These are phyloP conservation scores for Julus scandinavius DNA, from an alignment of 2,888 invertebrate genomes.

Conservation along the genomic window DNA sequence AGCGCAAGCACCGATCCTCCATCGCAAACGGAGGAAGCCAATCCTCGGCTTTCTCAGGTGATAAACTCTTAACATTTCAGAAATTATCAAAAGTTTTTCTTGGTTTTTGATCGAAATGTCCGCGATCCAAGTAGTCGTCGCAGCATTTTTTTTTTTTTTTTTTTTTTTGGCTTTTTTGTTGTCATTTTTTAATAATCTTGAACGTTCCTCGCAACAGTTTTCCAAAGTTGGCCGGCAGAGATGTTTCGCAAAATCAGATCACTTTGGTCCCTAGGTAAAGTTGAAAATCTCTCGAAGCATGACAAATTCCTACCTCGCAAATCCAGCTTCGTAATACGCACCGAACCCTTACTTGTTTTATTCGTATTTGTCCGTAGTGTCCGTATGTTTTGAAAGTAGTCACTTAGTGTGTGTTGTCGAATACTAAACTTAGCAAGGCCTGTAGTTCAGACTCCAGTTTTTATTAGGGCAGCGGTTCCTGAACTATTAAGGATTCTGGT, in stretches of 20 bases:
- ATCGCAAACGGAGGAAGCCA: not conserved
- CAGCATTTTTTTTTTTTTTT: not conserved
- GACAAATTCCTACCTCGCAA: not conserved
- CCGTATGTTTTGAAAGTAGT: no score
- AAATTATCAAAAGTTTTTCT: no score
- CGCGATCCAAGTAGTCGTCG: no score
- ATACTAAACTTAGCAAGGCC: no score
- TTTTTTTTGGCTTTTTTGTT: no score
- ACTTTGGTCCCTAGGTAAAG: conserved; percentile 79
- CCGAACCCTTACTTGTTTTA: not conserved
- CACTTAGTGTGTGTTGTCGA: no score
- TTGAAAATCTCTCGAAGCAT: conserved; percentile 14
- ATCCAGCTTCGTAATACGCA: not conserved
- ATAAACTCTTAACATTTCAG: not conserved
- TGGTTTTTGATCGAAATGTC: no score
- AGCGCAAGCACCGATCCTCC: conserved; percentile 44
- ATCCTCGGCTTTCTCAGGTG: conserved; percentile 47
- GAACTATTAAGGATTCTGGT: no score
- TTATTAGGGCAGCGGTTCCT: no score
- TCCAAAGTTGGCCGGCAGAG: conserved; percentile 75
- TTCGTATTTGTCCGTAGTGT: no score
- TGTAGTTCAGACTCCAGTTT: no score
- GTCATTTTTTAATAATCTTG: not conserved
- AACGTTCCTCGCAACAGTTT: conserved; percentile 22
- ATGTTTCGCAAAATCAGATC: conserved; percentile 90